phyloP scores from a whole-genome alignment of 2,113 vertebrate genomes.

The Ceyx melanurus region DNA sequence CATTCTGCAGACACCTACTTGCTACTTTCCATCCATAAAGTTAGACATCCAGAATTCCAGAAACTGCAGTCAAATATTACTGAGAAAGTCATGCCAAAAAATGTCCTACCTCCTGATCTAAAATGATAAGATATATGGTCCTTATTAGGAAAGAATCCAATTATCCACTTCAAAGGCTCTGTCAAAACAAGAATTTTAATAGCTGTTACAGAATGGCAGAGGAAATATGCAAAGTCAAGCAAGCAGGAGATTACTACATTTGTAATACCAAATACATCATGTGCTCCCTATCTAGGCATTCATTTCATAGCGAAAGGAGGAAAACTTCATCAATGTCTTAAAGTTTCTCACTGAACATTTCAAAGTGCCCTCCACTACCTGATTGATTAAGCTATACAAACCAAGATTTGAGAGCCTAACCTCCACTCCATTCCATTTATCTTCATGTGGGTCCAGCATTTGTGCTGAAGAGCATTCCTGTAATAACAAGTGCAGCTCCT shows the following conservation, averaged over 20 bases:
- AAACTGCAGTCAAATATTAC: not conserved
- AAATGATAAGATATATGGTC: not conserved
- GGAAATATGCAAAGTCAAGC: not conserved
- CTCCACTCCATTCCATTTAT: constrained; percentile 23
- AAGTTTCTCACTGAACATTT: constrained; percentile 3
- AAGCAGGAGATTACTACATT: not conserved
- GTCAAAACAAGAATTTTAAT: constrained; percentile 40
- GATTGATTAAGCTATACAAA: constrained; percentile 26
- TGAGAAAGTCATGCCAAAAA: not conserved
- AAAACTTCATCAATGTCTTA: not conserved
- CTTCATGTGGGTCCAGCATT: constrained; percentile 3
- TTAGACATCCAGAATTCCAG: not conserved
- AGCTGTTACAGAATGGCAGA: not conserved
- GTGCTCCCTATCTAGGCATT: not conserved
- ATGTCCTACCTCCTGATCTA: not conserved
- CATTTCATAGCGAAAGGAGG: not conserved
- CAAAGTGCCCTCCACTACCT: not conserved
- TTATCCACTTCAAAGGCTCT: constrained; percentile 32
- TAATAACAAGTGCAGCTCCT: not conserved
- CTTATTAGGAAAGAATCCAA: constrained; percentile 33
- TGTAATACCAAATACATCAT: not conserved
- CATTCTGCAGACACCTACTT: not conserved
- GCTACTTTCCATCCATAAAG: not conserved
- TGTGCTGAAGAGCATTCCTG: not conserved
- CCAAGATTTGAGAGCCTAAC: constrained; percentile 12